phyloP scores from a whole-genome alignment of 2,888 invertebrate species.

The Lottia gigantea region DNA sequence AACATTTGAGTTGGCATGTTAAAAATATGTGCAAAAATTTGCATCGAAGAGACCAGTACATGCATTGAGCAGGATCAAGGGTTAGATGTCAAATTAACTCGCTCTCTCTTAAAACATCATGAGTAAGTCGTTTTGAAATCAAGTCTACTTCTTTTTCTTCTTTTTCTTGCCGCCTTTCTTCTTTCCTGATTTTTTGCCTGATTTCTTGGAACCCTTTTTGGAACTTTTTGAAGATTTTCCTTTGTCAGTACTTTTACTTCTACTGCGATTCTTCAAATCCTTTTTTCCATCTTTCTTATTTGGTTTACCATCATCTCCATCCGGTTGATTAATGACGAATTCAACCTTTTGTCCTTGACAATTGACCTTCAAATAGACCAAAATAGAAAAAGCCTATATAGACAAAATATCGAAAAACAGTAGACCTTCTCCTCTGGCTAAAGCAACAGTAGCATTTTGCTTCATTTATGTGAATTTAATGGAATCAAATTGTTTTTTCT shows the following conservation, averaged over 20 bases:
- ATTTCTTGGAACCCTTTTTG: constrained; percentile 32
- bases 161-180: constrained; percentile 48
- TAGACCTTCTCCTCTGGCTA: too few species aligned
- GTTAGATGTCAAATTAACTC: too few species aligned
- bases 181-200: constrained; percentile 36
- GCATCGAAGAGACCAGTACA: too few species aligned
- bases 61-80: too few species aligned
- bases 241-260: constrained; percentile 30
- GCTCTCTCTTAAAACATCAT: too few species aligned
- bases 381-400: background rate
- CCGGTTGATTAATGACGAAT: constrained; percentile 45
- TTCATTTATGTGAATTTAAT: too few species aligned
- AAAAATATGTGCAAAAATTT: too few species aligned
- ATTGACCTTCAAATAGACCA: constrained; percentile 42
- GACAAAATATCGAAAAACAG: too few species aligned
- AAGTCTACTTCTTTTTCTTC: constrained; percentile 33
- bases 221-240: constrained; percentile 35
- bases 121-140: too few species aligned
- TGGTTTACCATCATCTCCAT: constrained; percentile 38
- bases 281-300: constrained; percentile 37
- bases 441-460: too few species aligned
- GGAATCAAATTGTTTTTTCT: too few species aligned
- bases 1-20: too few species aligned
- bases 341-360: constrained; percentile 63
- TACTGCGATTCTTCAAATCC: constrained; percentile 25